phyloP scores from a whole-genome alignment of 2,113 vertebrate species.

The Odontesthes bonariensis region DNA sequence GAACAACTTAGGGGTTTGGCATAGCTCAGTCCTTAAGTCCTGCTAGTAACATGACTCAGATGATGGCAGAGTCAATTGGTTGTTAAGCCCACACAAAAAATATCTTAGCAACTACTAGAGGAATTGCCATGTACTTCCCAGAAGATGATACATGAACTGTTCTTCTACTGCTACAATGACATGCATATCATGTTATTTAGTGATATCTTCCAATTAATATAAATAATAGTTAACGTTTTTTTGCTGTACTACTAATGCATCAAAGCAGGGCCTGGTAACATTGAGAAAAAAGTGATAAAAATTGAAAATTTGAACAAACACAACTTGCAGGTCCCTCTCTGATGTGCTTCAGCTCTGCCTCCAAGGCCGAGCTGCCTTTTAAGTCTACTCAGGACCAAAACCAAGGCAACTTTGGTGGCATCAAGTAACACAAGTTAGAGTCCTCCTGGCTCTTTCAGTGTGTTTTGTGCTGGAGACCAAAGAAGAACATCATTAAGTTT shows the following conservation, averaged over 20 bases:
- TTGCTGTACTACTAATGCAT: no score
- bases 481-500: no score
- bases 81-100: not conserved
- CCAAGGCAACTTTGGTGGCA: not conserved
- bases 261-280: no score
- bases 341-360: not conserved
- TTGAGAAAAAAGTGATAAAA: no score
- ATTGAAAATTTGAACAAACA: no score
- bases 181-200: not conserved
- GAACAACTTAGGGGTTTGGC: not conserved
- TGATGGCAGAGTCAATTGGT: not conserved
- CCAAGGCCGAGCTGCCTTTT: not conserved
- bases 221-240: no score
- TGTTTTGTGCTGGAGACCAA: no score
- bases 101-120: not conserved
- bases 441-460: no score
- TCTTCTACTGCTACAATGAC: no score
- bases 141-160: not conserved
- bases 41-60: not conserved
- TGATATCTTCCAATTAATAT: not conserved
- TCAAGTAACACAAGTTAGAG: not conserved
- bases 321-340: no score
- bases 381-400: not conserved
- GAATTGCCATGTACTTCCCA: conserved; percentile 5
- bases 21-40: not conserved